A percentile compares a stretch with the other conserved stretches of the same genome.
phyloP scores from a whole-genome alignment of 64 coral and sea anemone species.

The Montipora efflorescens region DNA sequence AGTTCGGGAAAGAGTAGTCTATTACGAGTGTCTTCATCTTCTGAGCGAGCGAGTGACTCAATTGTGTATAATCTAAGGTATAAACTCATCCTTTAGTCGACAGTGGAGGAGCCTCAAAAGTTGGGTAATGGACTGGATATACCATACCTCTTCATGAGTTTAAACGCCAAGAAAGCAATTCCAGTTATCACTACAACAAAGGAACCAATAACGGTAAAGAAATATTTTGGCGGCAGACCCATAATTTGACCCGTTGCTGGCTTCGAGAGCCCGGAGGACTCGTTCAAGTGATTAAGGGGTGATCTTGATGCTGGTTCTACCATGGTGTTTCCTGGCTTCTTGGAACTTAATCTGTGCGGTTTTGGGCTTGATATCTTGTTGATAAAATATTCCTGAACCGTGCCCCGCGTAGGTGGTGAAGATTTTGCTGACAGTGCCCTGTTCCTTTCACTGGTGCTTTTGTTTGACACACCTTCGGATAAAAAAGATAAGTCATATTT shows the following conservation, averaged over 20 bases:
- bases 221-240: constrained; percentile 7
- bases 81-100: not conserved
- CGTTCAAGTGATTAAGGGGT: too few relatives aligned
- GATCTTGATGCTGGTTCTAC: not conserved
- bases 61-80: too few relatives aligned
- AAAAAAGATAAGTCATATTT: not conserved
- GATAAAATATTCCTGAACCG: not conserved
- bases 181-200: not conserved
- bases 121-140: not conserved
- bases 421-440: too few relatives aligned
- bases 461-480: not conserved
- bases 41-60: too few relatives aligned
- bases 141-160: constrained; percentile 6
- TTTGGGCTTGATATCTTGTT: not conserved
- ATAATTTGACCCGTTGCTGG: not conserved
- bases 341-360: not conserved
- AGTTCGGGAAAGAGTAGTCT: too few relatives aligned
- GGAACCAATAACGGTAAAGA: not conserved
- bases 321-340: not conserved
- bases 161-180: not conserved
- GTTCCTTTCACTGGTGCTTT: not conserved
- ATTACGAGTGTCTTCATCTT: too few relatives aligned
- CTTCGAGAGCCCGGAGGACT: not conserved
- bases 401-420: not conserved
- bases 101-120: not conserved